Percentiles rank a stretch among this genome's conserved stretches.
Conservation (phyloP, 2,113 vertebrate species). For the Chrysochloris asiatica region DNA sequence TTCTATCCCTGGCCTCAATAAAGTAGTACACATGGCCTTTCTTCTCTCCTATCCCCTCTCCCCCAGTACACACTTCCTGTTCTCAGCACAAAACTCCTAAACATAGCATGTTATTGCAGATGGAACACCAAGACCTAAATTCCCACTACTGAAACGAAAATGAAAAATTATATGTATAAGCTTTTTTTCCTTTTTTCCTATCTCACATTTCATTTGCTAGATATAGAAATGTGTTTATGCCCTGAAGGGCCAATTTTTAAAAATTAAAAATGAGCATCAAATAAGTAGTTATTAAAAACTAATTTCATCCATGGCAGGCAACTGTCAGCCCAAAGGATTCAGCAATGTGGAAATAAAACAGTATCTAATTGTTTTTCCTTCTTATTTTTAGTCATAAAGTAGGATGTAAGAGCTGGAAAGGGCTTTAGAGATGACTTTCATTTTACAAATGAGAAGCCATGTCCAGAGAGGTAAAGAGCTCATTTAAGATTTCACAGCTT, state of each 20-base stretch:
- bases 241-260: not conserved
- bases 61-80: not conserved
- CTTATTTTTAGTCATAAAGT: conserved; percentile 8
- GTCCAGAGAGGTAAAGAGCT: not conserved
- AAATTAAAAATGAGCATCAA: conserved; percentile 25
- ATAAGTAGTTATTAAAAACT: conserved; percentile 66
- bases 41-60: not conserved
- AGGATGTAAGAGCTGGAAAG: not conserved
- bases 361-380: conserved; percentile 9
- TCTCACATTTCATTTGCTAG: conserved; percentile 13
- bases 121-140: conserved; percentile 11
- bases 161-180: conserved; percentile 40
- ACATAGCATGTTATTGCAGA: not conserved
- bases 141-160: conserved; percentile 2
- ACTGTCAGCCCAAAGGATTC: conserved; percentile 24
- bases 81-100: not conserved
- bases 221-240: conserved; percentile 36
- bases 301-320: conserved; percentile 55
- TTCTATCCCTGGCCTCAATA: fast-evolving
- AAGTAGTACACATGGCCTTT: not conserved
- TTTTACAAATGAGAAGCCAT: not conserved
- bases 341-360: conserved; percentile 11
- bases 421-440: not conserved
- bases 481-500: not conserved
- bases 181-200: not conserved